Evolutionary conservation across 2,113 vertebrate species (phyloP).

Genomic region (Zapornia atra): DNA sequence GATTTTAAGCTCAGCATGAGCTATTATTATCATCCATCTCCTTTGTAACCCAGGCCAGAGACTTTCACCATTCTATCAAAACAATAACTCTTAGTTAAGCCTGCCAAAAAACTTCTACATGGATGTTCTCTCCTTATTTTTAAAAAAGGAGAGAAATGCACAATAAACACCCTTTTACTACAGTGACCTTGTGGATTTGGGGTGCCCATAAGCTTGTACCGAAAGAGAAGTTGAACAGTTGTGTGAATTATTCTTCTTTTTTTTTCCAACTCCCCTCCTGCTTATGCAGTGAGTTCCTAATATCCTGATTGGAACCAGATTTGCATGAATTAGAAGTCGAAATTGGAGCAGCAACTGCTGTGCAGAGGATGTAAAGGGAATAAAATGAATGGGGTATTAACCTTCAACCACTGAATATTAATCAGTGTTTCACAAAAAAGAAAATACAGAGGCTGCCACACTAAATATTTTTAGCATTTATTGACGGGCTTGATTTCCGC

Average conservation of each 20-base stretch:
- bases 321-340: conserved; percentile 80
- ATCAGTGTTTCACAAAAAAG: conserved; percentile 94
- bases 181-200: neutral
- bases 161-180: neutral
- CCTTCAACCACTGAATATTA: conserved; percentile 94
- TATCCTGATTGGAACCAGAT: conserved; percentile 91
- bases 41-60: neutral
- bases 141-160: neutral
- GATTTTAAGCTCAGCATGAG: neutral
- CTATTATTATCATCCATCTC: neutral
- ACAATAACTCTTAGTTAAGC: neutral
- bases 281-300: conserved; percentile 82
- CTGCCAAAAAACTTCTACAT: neutral
- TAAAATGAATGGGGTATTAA: conserved; percentile 88
- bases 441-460: conserved; percentile 91
- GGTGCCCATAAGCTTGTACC: neutral
- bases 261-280: conserved; percentile 24
- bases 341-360: conserved; percentile 80
- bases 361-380: conserved; percentile 88
- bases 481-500: conserved; percentile 83
- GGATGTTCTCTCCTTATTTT: neutral
- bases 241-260: conserved; percentile 42
- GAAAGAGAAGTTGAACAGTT: conserved; percentile 58
- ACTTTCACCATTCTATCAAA: neutral
- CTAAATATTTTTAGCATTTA: conserved; percentile 90